Evolutionary conservation across 2,113 vertebrate genomes (phyloP).

Genomic region (Galeopterus variegatus): DNA sequence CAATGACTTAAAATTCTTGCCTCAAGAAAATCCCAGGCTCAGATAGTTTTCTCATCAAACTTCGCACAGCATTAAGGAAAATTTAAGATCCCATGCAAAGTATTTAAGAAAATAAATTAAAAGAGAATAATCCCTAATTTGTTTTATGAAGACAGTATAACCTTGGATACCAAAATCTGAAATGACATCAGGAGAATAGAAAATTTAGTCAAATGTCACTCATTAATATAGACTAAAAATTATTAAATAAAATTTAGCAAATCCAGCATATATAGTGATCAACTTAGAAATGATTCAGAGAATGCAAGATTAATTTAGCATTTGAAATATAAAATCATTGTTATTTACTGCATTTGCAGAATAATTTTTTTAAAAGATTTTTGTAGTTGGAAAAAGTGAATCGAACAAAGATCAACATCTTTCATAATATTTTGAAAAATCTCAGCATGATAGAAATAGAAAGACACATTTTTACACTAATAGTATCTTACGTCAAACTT

Average conservation of each 20-base stretch:
- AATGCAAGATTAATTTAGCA: neutral
- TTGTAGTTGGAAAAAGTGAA: neutral
- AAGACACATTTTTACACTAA: neutral
- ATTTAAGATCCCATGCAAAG: neutral
- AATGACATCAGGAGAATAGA: neutral
- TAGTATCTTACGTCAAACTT: neutral
- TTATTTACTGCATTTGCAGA: neutral
- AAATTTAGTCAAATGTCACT: neutral
- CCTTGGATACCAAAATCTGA: neutral
- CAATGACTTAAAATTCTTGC: neutral
- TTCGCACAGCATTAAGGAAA: neutral
- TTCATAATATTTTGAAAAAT: neutral
- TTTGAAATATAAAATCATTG: conserved; percentile 1
- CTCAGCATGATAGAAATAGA: neutral
- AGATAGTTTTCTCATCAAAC: neutral
- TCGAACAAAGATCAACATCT: neutral
- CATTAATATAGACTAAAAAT: neutral
- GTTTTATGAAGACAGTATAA: neutral
- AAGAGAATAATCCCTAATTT: neutral
- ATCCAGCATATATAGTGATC: neutral
- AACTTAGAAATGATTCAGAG: neutral
- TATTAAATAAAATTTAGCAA: neutral
- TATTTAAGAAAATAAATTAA: conserved; percentile 1
- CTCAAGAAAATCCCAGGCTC: neutral
- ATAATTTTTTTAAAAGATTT: neutral